Evolutionary conservation across 2,888 invertebrate genomes (phyloP).

Genomic region (Brassicogethes aeneus): DNA sequence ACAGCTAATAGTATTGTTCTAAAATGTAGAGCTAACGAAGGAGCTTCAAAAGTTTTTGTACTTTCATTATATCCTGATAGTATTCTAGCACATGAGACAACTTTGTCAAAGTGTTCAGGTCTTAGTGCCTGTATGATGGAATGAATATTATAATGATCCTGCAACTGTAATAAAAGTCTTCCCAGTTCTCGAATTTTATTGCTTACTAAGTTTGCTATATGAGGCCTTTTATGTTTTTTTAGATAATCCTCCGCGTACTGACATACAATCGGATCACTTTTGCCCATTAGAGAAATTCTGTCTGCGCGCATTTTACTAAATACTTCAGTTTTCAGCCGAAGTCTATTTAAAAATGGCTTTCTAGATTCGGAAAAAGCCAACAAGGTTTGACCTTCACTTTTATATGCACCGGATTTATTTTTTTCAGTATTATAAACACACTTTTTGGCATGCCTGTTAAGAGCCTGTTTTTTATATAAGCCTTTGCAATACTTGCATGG

Average conservation of each 20-base stretch:
- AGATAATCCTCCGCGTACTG: slow-evolving; percentile 16
- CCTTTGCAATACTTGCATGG: slow-evolving; percentile 19
- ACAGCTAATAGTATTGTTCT: slow-evolving; percentile 11
- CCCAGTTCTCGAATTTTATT: slow-evolving; percentile 16
- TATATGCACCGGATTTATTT: no score
- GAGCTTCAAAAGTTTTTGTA: slow-evolving; percentile 15
- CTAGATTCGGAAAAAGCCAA: slow-evolving; percentile 14
- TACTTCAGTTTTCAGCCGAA: slow-evolving; percentile 19
- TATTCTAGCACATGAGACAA: slow-evolving; percentile 13
- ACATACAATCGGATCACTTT: slow-evolving; percentile 15
- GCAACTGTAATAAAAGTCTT: slow-evolving; percentile 12
- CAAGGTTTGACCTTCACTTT: slow-evolving; percentile 14
- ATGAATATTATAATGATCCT: slow-evolving; percentile 12
- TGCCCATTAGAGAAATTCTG: slow-evolving; percentile 15
- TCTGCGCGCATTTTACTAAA: slow-evolving; percentile 21
- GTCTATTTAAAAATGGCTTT: slow-evolving; percentile 12
- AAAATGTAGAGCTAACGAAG: slow-evolving; percentile 18
- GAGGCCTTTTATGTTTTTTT: slow-evolving; percentile 14
- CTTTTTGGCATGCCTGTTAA: slow-evolving; percentile 12
- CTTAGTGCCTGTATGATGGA: background rate
- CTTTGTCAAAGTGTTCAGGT: slow-evolving; percentile 10
- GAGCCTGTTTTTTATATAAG: slow-evolving; percentile 12
- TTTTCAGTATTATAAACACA: slow-evolving; percentile 7
- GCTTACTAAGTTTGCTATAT: slow-evolving; percentile 13
- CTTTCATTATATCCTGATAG: slow-evolving; percentile 14